Percentiles rank a stretch among this genome's conserved stretches.
Conservation (phyloP, 1,140 invertebrate species). For the Zaprionus gabonicus region DNA sequence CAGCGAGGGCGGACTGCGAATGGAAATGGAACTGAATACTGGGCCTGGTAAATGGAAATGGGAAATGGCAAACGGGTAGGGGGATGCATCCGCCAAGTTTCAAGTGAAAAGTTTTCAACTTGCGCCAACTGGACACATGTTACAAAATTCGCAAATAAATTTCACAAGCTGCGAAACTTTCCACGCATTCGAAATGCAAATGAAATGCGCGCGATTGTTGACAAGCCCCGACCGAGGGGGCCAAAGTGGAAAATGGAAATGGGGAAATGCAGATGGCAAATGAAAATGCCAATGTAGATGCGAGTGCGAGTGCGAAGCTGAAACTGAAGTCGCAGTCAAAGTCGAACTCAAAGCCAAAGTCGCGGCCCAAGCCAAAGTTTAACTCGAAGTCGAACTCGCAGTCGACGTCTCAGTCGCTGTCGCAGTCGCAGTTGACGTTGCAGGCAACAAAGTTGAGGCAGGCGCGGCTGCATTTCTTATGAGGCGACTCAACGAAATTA, state of each 20-base stretch:
- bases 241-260: background rate
- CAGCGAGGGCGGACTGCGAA: background rate
- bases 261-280: background rate
- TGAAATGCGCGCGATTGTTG: slow-evolving; percentile 78
- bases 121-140: slow-evolving; percentile 73
- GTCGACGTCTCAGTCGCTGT: background rate
- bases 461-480: slow-evolving; percentile 65
- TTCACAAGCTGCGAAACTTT: slow-evolving; percentile 61
- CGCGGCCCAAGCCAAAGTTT: background rate
- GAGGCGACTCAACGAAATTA: slow-evolving; percentile 66
- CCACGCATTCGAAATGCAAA: slow-evolving; percentile 75
- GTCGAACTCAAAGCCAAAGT: slow-evolving; percentile 4
- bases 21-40: background rate
- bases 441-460: slow-evolving; percentile 36
- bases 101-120: slow-evolving; percentile 73
- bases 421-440: slow-evolving; percentile 15
- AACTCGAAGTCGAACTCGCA: slow-evolving; percentile 5
- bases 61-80: background rate
- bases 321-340: slow-evolving; percentile 5
- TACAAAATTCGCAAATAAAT: slow-evolving; percentile 82
- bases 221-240: slow-evolving; percentile 28
- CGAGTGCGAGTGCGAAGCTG: background rate
- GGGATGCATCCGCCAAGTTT: slow-evolving; percentile 49
- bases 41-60: background rate
- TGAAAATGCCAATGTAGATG: background rate